A percentile compares a stretch with the other conserved stretches of the same genome.
These are phyloP conservation scores for Melanophora roralis DNA, from an alignment of 2,888 invertebrate species.

Conservation along the genomic window DNA sequence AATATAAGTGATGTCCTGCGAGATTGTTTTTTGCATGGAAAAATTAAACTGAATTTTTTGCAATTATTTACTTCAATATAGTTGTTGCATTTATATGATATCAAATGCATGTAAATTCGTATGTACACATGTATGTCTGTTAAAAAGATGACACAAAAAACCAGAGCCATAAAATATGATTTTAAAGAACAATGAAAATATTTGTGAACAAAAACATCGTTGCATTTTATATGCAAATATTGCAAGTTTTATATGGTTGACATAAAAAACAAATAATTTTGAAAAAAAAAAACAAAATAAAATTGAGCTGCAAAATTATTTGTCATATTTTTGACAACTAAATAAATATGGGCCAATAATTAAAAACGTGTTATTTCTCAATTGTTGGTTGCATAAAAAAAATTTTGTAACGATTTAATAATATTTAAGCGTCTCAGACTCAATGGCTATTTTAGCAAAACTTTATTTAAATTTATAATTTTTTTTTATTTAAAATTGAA, in stretches of 20 bases:
- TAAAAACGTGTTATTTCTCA: not conserved
- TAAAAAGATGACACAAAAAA: not conserved
- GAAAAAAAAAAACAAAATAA: not conserved
- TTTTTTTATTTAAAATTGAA: too few species aligned
- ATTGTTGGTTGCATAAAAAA: not conserved
- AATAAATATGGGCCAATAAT: conserved; percentile 55
- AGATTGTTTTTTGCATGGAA: not conserved
- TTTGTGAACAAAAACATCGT: not conserved
- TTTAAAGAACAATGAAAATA: conserved; percentile 24
- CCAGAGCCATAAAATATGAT: not conserved
- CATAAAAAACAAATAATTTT: conserved; percentile 34
- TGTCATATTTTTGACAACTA: conserved; percentile 47
- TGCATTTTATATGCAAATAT: conserved; percentile 23
- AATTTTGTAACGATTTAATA: not conserved
- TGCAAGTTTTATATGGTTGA: conserved; percentile 34
- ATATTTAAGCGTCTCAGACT: too few species aligned
- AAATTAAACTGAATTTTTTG: not conserved
- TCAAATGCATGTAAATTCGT: conserved; percentile 27
- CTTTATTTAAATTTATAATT: too few species aligned
- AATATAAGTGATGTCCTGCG: conserved; percentile 14
- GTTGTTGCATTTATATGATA: too few species aligned
- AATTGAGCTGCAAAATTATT: not conserved
- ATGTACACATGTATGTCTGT: not conserved
- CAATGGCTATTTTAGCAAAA: too few species aligned
- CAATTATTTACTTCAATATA: too few species aligned